Evolutionary conservation across 2,797 vertebrate species (phyloP).

Genomic region (Sebastes minor): DNA sequence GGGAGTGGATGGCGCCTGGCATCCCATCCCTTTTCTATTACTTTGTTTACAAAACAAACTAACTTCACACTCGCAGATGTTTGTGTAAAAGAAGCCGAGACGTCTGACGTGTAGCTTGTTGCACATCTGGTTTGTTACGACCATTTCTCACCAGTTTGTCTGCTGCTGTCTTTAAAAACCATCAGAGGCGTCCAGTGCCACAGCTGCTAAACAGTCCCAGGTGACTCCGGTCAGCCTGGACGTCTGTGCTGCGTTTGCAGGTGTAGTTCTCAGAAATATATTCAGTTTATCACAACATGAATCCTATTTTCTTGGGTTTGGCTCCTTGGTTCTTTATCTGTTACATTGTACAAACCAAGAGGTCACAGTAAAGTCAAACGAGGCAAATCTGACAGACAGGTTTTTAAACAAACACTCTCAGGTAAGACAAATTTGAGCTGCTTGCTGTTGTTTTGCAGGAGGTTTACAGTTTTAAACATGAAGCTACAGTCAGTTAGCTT

Average conservation of each 20-base stretch:
- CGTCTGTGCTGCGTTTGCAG: background rate
- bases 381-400: background rate
- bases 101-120: background rate
- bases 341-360: background rate
- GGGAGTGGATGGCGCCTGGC: slow-evolving; percentile 1
- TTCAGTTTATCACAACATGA: background rate
- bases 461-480: background rate
- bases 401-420: background rate
- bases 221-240: slow-evolving; percentile 8
- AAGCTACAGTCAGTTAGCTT: background rate
- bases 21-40: background rate
- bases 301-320: background rate
- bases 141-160: slow-evolving; percentile 21
- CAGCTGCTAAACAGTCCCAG: slow-evolving; percentile 36
- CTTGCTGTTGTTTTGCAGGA: background rate
- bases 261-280: background rate
- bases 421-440: background rate
- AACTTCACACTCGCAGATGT: slow-evolving; percentile 30
- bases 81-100: slow-evolving; percentile 6
- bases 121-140: slow-evolving; percentile 48
- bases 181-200: background rate
- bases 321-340: background rate
- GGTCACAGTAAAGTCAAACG: background rate
- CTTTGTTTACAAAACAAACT: slow-evolving; percentile 32
- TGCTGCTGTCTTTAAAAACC: slow-evolving; percentile 8